Base-by-base conservation (phyloP, 2,888 invertebrate genomes). In the Dicyrtoma fusca region DNA sequence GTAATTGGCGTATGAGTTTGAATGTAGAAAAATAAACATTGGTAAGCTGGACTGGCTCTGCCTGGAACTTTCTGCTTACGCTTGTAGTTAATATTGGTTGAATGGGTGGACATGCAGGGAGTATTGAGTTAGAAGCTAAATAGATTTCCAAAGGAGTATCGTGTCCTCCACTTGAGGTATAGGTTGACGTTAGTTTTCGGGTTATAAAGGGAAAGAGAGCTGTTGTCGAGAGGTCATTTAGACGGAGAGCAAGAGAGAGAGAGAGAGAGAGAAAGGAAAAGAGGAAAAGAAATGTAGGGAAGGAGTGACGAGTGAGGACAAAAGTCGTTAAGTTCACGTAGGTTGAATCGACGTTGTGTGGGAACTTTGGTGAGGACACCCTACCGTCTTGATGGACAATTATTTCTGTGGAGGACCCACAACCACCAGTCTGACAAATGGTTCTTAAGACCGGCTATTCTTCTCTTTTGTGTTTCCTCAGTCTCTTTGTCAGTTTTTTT, bases 321-420 rank as follows among this genome's bases (percentile, higher is more conserved):
- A 75, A 78, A 77, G 78, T 78, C 78, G 78, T 78, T 78, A 78
- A 76, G 76, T 76, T 76, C 76, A 75, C 66, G 65, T 72, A 72
- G 74, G 62, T 73, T 63, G 74, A 75, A 72, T 74, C 65, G 75
- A 74, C 73, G 71, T 53, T 59, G 72, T 74, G 75, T 75, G 78
- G 75, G 75, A 78, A 68, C 74, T 73, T 55, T 59, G 75, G 75
- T 74, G 72, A 74, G 66, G 70, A 69, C 65, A 69, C 75, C 78
- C 78, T 76, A 59, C 73, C 69, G 78, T 57, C 74, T 76, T 76
- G 78, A 78, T 72, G 71, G 78, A 75, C 78, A 74, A 74, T 76
- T 75, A 76, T 75, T 75, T 73, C 63, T 42, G 26, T 64, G 25
- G 64, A 64, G 64, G 47, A 64, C 64, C 64, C 64, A 51, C 49